Percentiles rank a stretch among this genome's conserved stretches.
phyloP scores from a whole-genome alignment of 2,888 invertebrate genomes.

The Melolontha melolontha region DNA sequence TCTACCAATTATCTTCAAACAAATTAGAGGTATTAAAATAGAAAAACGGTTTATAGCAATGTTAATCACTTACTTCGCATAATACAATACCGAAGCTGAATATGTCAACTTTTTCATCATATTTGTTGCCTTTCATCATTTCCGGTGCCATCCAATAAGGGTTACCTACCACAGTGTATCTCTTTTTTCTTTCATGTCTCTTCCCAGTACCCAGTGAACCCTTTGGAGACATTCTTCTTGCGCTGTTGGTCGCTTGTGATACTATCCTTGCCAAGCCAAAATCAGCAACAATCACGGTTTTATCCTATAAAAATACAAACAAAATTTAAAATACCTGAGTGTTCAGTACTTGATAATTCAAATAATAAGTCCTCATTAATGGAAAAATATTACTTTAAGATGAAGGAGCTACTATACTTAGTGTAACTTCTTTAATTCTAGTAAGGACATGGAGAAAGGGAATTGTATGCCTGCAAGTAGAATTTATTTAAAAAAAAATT shows the following conservation, averaged over 20 bases:
- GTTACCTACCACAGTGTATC: constrained; percentile 96
- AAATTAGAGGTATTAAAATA: constrained; percentile 15
- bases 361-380: too few relatives aligned
- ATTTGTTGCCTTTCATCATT: constrained; percentile 97
- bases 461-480: too few relatives aligned
- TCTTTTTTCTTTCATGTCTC: constrained; percentile 80
- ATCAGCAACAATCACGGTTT: constrained; percentile 94
- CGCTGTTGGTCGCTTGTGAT: constrained; percentile 65
- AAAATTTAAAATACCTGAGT: too few relatives aligned
- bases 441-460: too few relatives aligned
- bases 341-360: too few relatives aligned
- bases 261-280: constrained; percentile 92
- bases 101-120: constrained; percentile 96
- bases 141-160: constrained; percentile 99
- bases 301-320: constrained; percentile 73
- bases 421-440: too few relatives aligned
- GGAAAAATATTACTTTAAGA: too few relatives aligned
- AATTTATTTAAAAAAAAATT: too few relatives aligned
- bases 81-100: constrained; percentile 96
- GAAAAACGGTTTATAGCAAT: constrained; percentile 7
- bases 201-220: constrained; percentile 57
- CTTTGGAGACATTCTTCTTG: constrained; percentile 60
- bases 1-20: constrained; percentile 86
- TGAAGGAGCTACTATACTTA: too few relatives aligned
- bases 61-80: constrained; percentile 79